Evolutionary conservation across 1,140 invertebrate genomes (phyloP), one percentile per base, ranked within the genome.

Genomic region (Lepidurus arcticus): DNA sequence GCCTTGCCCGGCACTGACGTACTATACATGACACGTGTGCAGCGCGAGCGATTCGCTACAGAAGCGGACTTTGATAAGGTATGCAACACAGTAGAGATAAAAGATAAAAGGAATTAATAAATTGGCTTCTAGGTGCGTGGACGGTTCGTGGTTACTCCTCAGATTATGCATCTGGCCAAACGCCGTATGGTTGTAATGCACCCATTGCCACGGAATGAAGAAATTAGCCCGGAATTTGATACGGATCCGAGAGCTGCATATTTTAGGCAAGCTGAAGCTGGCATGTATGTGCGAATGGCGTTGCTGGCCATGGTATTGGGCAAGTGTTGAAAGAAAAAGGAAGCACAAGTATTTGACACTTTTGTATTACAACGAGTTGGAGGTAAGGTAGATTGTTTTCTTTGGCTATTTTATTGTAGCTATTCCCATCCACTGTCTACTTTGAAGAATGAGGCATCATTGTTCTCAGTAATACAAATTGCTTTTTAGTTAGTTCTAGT

Each of bases 221-320:
- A 99, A 87, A 99, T 99, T 79, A 95, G 92, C 80, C 88, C 92
- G 1, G 94, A 97, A 80, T 93, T 99, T 81, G 98, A 99, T 84
- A 91, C 90, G 0, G 98, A 99, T 87, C 95, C 96, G 0, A 86
- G 98, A 75, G 97, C 98, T 1, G 98, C 97, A 0, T 99, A 99
- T 85, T 99, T 99, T 88, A 88, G 98, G 26, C 98, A 99, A 87
- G 95, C 96, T 3, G 95, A 98, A 84, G 94, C 95, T 82, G 98
- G 98, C 74, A 93, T 99, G 90, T 99, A 97, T 83, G 94, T 99
- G 6, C 89, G 98, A 47, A 99, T 99, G 98, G 96, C 98, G 2
- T 85, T 99, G 1, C 87, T 99, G 3, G 91, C 95, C 0, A 93
- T 98, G 89, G 92, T 99, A 43, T 87, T 98, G 10, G 93, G 93